phyloP scores from a whole-genome alignment of 30 jellyfish, hydroid and myxozoan genomes.

The Morbakka virulenta region DNA sequence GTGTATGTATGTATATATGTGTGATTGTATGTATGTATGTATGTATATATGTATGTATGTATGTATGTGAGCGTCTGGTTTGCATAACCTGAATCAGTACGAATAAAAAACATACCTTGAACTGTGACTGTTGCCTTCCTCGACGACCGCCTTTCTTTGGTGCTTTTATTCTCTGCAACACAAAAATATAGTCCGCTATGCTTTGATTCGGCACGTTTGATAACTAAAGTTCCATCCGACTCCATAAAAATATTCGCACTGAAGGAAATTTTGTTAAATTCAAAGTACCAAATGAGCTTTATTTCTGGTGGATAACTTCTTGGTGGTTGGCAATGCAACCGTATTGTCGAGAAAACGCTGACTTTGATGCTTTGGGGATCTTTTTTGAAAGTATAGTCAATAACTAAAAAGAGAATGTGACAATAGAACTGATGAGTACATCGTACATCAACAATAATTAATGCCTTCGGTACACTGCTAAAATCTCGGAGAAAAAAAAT shows the following conservation, averaged over 20 bases:
- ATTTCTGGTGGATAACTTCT: slow-evolving; percentile 43
- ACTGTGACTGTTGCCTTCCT: slow-evolving; percentile 54
- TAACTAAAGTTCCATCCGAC: slow-evolving; percentile 32
- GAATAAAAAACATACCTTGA: slow-evolving; percentile 39
- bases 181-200: slow-evolving; percentile 62
- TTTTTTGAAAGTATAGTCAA: slow-evolving; percentile 38
- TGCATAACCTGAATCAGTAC: too few relatives aligned
- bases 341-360: slow-evolving; percentile 16
- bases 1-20: too few relatives aligned
- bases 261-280: neutral
- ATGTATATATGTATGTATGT: too few relatives aligned
- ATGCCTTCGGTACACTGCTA: too few relatives aligned
- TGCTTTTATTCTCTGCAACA: slow-evolving; percentile 39
- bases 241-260: neutral
- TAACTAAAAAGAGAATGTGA: slow-evolving; percentile 45
- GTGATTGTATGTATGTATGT: too few relatives aligned
- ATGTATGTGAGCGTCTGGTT: too few relatives aligned
- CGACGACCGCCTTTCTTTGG: slow-evolving; percentile 56
- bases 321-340: slow-evolving; percentile 67
- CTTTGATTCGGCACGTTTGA: slow-evolving; percentile 1
- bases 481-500: too few relatives aligned
- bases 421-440: too few relatives aligned
- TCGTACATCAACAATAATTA: too few relatives aligned
- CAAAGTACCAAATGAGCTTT: slow-evolving; percentile 43
- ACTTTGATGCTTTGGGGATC: slow-evolving; percentile 27